Percentiles rank a stretch among this genome's conserved stretches.
phyloP scores from a whole-genome alignment of 1,140 invertebrate species.

The Diachasmimorpha longicaudata region DNA sequence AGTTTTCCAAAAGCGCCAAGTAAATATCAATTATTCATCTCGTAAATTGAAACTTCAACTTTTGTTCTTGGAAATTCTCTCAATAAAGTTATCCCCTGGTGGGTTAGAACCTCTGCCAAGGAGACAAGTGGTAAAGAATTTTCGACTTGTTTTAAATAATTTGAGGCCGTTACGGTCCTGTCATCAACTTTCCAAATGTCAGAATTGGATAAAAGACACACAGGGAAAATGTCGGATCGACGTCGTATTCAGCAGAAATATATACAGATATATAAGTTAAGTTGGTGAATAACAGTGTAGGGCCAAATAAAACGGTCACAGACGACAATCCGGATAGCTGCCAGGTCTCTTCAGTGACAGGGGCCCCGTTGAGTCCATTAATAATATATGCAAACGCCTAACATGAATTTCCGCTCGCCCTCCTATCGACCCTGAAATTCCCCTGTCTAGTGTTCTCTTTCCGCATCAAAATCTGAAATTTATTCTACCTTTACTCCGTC shows the following conservation, averaged over 20 bases:
- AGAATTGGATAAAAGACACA: background rate
- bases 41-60: conserved; percentile 3
- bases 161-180: background rate
- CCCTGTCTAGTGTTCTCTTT: conserved; percentile 1
- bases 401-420: conserved; percentile 53
- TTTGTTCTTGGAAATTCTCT: background rate
- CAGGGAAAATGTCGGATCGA: background rate
- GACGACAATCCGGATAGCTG: conserved; percentile 34
- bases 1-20: background rate
- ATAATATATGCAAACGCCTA: conserved; percentile 60
- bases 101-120: background rate
- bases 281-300: background rate
- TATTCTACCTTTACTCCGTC: background rate
- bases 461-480: background rate
- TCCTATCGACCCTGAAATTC: conserved; percentile 32
- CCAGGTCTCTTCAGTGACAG: conserved; percentile 51
- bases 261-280: background rate
- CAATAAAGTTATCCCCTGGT: background rate
- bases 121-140: background rate
- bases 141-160: conserved; percentile 2
- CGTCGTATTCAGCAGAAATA: background rate
- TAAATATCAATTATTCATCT: conserved; percentile 14
- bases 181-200: background rate
- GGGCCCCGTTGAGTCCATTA: conserved; percentile 50
- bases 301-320: conserved; percentile 20